These are phyloP conservation scores for Macquaria australasica DNA, from an alignment of 2,113 vertebrate genomes.

Conservation along the genomic window DNA sequence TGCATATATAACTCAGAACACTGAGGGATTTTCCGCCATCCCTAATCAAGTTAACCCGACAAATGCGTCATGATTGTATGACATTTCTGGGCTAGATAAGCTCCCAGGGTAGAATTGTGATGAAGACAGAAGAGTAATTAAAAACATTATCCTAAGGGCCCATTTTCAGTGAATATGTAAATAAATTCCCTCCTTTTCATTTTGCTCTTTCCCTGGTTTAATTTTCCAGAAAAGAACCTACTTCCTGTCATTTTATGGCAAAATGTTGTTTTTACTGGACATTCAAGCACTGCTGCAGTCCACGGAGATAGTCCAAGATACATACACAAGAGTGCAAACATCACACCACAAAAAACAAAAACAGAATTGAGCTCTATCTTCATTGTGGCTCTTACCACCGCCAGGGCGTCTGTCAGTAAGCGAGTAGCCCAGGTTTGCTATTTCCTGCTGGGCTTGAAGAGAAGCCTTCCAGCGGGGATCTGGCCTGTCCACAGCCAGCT, in stretches of 20 bases:
- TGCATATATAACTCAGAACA: slow-evolving; percentile 69
- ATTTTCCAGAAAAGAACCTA: slow-evolving; percentile 2
- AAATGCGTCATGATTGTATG: slow-evolving; percentile 79
- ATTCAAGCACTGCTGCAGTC: not conserved
- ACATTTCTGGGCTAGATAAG: slow-evolving; percentile 84
- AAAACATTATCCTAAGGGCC: slow-evolving; percentile 77
- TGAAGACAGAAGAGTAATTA: slow-evolving; percentile 81
- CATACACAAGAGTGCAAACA: slow-evolving; percentile 29
- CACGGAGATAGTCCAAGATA: slow-evolving; percentile 9
- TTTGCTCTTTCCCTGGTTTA: slow-evolving; percentile 43
- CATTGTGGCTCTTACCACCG: slow-evolving; percentile 85
- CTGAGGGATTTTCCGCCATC: slow-evolving; percentile 72
- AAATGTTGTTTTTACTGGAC: slow-evolving; percentile 1
- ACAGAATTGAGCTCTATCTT: slow-evolving; percentile 6
- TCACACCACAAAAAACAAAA: not conserved
- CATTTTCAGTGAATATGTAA: slow-evolving; percentile 78
- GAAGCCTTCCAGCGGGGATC: slow-evolving; percentile 96
- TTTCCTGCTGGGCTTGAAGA: slow-evolving; percentile 93
- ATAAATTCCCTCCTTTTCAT: slow-evolving; percentile 59
- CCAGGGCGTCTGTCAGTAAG: slow-evolving; percentile 93
- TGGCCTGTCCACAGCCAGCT: slow-evolving; percentile 93
- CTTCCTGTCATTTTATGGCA: slow-evolving; percentile 10
- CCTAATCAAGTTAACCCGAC: slow-evolving; percentile 81
- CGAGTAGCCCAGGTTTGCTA: slow-evolving; percentile 93
- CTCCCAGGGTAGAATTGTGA: slow-evolving; percentile 79